These are phyloP conservation scores for Tokudaia tokunoshimensis DNA, from an alignment of 2,797 vertebrate genomes.

Conservation along the genomic window DNA sequence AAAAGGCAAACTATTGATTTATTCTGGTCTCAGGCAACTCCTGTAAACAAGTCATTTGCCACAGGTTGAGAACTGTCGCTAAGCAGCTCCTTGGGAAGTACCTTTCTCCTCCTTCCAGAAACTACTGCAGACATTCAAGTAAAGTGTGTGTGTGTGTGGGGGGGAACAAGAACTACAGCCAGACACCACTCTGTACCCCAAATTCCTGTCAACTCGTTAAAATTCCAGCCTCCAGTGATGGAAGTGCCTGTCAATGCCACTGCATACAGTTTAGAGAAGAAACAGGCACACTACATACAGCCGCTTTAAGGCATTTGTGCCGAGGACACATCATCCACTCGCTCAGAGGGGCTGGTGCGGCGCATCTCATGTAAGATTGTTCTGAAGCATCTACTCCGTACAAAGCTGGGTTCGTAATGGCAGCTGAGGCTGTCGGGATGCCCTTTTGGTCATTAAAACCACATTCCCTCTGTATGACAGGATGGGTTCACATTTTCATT, in stretches of 20 bases:
- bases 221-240: slow-evolving; percentile 18
- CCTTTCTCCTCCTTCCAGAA: background rate
- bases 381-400: background rate
- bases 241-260: slow-evolving; percentile 14
- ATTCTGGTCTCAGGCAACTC: background rate
- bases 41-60: no score
- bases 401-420: slow-evolving; percentile 52
- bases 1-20: background rate
- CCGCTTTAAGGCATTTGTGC: slow-evolving; percentile 44
- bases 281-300: background rate
- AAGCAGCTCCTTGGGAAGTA: background rate
- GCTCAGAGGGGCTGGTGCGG: slow-evolving; percentile 31
- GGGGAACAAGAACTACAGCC: background rate
- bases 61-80: background rate
- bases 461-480: slow-evolving; percentile 50
- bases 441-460: slow-evolving; percentile 65
- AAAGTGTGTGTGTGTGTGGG: background rate
- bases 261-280: slow-evolving; percentile 20
- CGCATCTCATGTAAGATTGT: slow-evolving; percentile 61
- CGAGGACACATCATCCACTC: slow-evolving; percentile 58
- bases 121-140: background rate
- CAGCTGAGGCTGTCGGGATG: slow-evolving; percentile 29
- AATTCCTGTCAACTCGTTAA: slow-evolving; percentile 33
- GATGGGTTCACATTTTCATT: slow-evolving; percentile 77
- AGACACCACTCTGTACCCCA: slow-evolving; percentile 6